Base-by-base conservation (phyloP, 2,113 vertebrate genomes). In the Cyanoliseus patagonus region DNA sequence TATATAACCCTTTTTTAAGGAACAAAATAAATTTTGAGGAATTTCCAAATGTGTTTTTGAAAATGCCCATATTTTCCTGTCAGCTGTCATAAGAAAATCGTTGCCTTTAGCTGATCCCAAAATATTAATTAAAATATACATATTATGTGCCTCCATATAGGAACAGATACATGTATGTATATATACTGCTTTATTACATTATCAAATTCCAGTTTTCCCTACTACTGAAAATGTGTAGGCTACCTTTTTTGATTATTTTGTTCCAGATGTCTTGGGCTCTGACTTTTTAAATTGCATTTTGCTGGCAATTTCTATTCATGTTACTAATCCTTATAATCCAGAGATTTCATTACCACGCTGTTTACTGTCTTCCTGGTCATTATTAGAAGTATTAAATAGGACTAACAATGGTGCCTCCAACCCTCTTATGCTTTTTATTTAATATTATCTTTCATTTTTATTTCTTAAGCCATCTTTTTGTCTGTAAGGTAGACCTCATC, bases 301-400 rank as follows among this genome's bases (percentile, higher is more conserved):
- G 25, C 28, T 86, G 33, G 35, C 76, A 75, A 85, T 83, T 85
- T 93, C 49, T 62, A 47, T 2, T 87, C 35, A 16, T 47, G 41
- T 59, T 87, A 79, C 70, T 89, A 86, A 86, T 88, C 30, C 17
- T 24, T 90, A 33, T 90, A 44, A 93, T 93, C 80, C 80, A 52
- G 27, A 85, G 39, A 73, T 49, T 83, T 95, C 59, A 75, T 88
- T 92, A 73, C 51, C 4, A 2, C 42, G 39, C 15, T 83, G 44
- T 74, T 94, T 86, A 39, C 39, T 84, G 2, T 47, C 47, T 92
- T 82, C 31, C 27, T 64, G 37, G 42, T 86, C 19, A 10, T 59
- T 89, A 44, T 64, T 78, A 8, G 14, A 63, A 83, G 19, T 69
- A 73, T 76, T 86, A 74, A 95, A 59, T 49, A 62, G 13, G 47